Percentiles rank a stretch among this genome's conserved stretches.
Evolutionary conservation across 2,888 invertebrate species (phyloP).

Genomic region (Resseliella maxima): DNA sequence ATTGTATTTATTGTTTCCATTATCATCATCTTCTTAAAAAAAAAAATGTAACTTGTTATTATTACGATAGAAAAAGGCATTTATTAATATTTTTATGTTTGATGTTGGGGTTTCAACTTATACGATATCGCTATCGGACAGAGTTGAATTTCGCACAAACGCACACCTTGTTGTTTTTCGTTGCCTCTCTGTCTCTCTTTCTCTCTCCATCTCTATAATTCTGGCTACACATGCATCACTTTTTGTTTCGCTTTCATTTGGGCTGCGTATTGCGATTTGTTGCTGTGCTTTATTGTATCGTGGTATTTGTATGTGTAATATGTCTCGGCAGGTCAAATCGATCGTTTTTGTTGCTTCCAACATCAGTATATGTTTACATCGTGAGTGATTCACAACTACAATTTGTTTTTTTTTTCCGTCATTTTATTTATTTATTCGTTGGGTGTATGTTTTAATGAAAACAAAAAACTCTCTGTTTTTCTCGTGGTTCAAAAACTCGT

Average conservation of each 20-base stretch:
- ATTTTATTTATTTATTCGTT: neutral
- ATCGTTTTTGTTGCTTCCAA: slow-evolving; percentile 3
- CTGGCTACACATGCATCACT: too few relatives aligned
- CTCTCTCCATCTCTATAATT: too few relatives aligned
- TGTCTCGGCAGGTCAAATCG: slow-evolving; percentile 34
- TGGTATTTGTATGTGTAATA: neutral
- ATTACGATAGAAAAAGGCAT: too few relatives aligned
- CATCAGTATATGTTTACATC: slow-evolving; percentile 23
- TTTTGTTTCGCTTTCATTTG: neutral
- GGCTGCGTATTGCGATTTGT: neutral
- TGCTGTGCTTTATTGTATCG: slow-evolving; percentile 30
- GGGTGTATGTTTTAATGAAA: neutral
- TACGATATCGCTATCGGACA: too few relatives aligned
- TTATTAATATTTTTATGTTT: neutral
- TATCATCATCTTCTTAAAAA: neutral
- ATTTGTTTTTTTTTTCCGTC: neutral
- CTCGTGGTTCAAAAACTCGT: neutral
- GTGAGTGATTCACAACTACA: slow-evolving; percentile 1
- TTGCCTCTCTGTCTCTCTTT: neutral
- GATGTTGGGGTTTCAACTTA: too few relatives aligned
- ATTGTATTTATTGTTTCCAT: neutral
- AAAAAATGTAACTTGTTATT: slow-evolving; percentile 5
- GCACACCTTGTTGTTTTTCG: neutral
- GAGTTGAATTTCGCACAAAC: too few relatives aligned
- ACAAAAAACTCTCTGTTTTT: neutral